Evolutionary conservation across 2,797 vertebrate species (phyloP).

Genomic region (Aeoliscus strigatus): DNA sequence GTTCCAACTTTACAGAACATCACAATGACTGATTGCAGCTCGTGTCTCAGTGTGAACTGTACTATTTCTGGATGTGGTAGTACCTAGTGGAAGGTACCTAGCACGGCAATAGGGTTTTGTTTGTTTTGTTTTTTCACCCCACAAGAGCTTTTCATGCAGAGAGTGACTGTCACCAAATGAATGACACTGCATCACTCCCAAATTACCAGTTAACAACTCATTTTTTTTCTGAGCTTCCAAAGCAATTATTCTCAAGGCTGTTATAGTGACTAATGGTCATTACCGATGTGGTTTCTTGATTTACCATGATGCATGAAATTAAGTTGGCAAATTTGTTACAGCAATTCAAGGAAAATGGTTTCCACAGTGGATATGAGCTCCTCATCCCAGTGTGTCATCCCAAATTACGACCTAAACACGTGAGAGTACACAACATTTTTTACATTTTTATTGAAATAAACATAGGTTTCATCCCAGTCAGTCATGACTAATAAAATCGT

Average conservation of each 20-base stretch:
- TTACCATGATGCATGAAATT: conserved; percentile 71
- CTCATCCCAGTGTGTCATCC: conserved; percentile 5
- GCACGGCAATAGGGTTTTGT: conserved; percentile 19
- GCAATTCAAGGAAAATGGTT: conserved; percentile 56
- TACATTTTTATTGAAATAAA: no score
- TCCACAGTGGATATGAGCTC: conserved; percentile 27
- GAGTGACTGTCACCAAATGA: conserved; percentile 46
- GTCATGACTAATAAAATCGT: no score
- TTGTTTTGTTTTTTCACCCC: conserved; percentile 24
- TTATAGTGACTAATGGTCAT: conserved; percentile 55
- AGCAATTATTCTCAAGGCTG: conserved; percentile 51
- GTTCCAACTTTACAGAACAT: no score
- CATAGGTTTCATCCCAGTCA: no score
- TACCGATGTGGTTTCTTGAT: conserved; percentile 56
- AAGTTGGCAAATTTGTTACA: conserved; percentile 61
- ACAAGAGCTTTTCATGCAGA: conserved; percentile 38
- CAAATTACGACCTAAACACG: conserved; percentile 4
- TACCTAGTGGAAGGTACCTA: conserved; percentile 2
- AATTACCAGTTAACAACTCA: conserved; percentile 53
- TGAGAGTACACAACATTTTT: no score
- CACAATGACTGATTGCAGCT: no score
- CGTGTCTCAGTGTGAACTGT: no score
- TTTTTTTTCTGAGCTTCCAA: conserved; percentile 49
- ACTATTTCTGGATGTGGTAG: no score
- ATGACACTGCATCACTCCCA: conserved; percentile 30